Conservation (phyloP, 2,888 invertebrate species). For the Ennomos erosarius region DNA sequence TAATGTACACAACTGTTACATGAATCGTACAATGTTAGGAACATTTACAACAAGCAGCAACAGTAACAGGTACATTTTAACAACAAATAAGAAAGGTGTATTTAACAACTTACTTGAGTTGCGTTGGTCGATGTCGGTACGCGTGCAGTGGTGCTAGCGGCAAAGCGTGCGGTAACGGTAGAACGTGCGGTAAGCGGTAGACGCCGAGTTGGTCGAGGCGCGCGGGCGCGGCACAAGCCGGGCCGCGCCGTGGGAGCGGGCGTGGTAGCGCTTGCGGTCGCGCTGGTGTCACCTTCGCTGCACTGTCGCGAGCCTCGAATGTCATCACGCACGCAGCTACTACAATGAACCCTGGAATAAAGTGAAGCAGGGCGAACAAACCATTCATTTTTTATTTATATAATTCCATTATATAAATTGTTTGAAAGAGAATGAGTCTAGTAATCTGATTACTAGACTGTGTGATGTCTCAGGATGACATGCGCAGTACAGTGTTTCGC, state of each 20-base stretch:
- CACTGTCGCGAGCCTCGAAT: slow-evolving; percentile 98
- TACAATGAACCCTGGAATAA: slow-evolving; percentile 92
- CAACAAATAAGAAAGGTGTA: neutral
- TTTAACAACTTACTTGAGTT: slow-evolving; percentile 62
- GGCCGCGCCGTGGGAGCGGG: slow-evolving; percentile 77
- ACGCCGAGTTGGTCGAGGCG: slow-evolving; percentile 89
- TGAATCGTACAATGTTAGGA: neutral
- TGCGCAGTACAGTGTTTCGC: too few species aligned
- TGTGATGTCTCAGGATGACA: too few species aligned
- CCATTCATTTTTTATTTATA: neutral
- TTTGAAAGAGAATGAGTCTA: too few species aligned
- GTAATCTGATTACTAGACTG: too few species aligned
- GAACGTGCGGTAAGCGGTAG: slow-evolving; percentile 86
- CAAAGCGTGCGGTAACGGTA: slow-evolving; percentile 72
- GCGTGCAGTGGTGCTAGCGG: slow-evolving; percentile 70
- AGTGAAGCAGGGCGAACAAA: neutral
- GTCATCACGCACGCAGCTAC: slow-evolving; percentile 99
- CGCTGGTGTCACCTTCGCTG: slow-evolving; percentile 94
- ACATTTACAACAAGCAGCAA: slow-evolving; percentile 3
- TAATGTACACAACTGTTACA: too few species aligned
- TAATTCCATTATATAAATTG: too few species aligned
- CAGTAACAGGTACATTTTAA: neutral
- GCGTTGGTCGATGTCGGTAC: slow-evolving; percentile 72
- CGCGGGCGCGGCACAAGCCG: slow-evolving; percentile 78
- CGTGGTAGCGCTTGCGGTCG: slow-evolving; percentile 82